These are phyloP conservation scores for Monochamus saltuarius DNA, from an alignment of 1,140 invertebrate genomes.

Conservation along the genomic window DNA sequence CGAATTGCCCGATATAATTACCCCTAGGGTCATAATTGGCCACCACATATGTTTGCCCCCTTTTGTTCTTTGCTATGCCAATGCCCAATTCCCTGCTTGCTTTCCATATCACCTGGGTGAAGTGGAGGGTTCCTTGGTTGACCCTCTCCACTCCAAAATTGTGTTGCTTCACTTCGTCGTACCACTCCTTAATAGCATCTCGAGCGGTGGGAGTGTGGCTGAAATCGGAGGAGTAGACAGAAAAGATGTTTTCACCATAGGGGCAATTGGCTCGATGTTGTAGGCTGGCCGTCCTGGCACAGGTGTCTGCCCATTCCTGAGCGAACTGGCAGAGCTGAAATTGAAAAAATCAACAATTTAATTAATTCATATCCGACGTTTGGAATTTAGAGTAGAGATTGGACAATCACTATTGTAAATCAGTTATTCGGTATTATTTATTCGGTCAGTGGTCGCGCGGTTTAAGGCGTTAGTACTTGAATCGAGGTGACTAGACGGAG, in stretches of 20 bases:
- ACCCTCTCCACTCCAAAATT: slow-evolving; percentile 54
- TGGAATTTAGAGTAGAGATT: not conserved
- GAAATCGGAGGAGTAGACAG: slow-evolving; percentile 68
- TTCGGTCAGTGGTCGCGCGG: too few relatives aligned
- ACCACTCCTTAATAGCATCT: slow-evolving; percentile 70
- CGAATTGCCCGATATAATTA: slow-evolving; percentile 72
- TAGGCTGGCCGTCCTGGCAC: slow-evolving; percentile 70
- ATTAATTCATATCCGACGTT: slow-evolving; percentile 1
- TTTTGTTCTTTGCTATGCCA: slow-evolving; percentile 65
- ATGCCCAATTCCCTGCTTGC: slow-evolving; percentile 71
- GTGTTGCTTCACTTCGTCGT: slow-evolving; percentile 65
- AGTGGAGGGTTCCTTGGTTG: slow-evolving; percentile 64
- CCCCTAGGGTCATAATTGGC: slow-evolving; percentile 83
- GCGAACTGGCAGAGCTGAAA: slow-evolving; percentile 56
- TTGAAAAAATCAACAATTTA: slow-evolving; percentile 22
- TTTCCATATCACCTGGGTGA: slow-evolving; percentile 62
- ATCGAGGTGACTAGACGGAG: too few relatives aligned
- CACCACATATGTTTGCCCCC: slow-evolving; percentile 65
- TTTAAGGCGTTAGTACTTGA: too few relatives aligned
- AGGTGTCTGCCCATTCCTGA: slow-evolving; percentile 75
- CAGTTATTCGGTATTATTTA: too few relatives aligned
- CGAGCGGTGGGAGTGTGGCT: slow-evolving; percentile 63
- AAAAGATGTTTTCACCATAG: slow-evolving; percentile 62
- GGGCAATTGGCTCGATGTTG: slow-evolving; percentile 56
- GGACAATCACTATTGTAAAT: too few relatives aligned